Evolutionary conservation across 2,113 vertebrate species (phyloP).

Genomic region (Diadophis punctatus): DNA sequence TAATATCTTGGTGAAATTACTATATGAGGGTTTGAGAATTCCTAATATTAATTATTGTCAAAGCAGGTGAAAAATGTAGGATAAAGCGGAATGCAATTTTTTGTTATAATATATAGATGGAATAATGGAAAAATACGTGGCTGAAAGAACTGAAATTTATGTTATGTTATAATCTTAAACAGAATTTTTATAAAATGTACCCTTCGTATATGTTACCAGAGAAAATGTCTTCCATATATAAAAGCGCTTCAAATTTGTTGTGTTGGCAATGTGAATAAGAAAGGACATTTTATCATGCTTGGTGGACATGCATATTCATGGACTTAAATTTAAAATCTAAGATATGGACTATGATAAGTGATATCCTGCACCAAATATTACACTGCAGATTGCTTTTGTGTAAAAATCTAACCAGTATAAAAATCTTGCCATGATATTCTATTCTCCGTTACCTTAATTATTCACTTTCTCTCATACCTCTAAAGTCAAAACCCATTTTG

Average conservation of each 20-base stretch:
- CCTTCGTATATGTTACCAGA: neutral
- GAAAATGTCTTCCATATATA: neutral
- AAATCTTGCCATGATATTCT: neutral
- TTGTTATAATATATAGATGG: neutral
- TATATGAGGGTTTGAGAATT: neutral
- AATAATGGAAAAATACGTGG: neutral
- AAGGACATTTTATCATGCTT: neutral
- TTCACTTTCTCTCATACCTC: neutral
- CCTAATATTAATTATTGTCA: neutral
- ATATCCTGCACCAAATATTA: neutral
- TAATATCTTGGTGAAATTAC: neutral
- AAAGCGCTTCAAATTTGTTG: neutral
- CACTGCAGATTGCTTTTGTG: neutral
- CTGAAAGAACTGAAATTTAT: neutral
- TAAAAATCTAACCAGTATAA: neutral
- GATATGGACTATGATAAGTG: neutral
- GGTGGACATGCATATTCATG: neutral
- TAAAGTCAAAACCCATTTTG: neutral
- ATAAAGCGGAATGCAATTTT: neutral
- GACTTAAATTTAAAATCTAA: neutral
- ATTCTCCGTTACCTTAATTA: neutral
- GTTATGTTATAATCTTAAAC: neutral
- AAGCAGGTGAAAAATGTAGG: neutral
- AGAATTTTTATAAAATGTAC: neutral
- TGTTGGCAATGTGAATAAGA: neutral